These are phyloP conservation scores for Caenorhabditis briggsae DNA, from an alignment of 1,140 invertebrate genomes.

Conservation along the genomic window DNA sequence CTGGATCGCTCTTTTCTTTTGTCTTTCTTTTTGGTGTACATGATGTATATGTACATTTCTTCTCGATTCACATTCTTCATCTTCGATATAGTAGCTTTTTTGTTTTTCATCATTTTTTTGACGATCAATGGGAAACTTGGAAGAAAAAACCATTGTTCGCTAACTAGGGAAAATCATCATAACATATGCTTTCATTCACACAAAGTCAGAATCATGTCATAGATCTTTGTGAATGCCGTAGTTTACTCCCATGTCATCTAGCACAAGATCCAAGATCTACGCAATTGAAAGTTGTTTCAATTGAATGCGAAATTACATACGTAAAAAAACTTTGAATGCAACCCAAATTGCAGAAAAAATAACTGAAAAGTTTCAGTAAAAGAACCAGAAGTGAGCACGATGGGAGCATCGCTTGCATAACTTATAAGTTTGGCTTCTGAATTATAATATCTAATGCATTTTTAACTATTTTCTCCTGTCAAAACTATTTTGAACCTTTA, in stretches of 20 bases:
- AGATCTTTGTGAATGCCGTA: background rate
- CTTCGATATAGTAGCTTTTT: background rate
- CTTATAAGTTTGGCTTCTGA: slow-evolving; percentile 1
- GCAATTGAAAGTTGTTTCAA: background rate
- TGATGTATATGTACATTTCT: background rate
- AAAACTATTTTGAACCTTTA: background rate
- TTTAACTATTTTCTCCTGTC: background rate
- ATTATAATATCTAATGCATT: background rate
- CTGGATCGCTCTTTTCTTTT: slow-evolving; percentile 8
- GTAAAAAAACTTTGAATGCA: slow-evolving; percentile 5
- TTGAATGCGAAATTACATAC: background rate
- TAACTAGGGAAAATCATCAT: background rate
- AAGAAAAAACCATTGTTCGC: too few relatives aligned
- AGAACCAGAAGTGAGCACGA: too few relatives aligned
- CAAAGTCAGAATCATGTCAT: background rate
- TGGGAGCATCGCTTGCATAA: background rate
- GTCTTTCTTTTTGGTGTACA: background rate
- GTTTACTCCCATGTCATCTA: background rate
- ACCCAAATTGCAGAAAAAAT: background rate
- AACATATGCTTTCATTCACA: slow-evolving; percentile 5
- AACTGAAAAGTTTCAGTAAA: too few relatives aligned
- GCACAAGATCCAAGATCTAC: background rate
- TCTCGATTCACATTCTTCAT: background rate
- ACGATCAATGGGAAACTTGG: background rate
- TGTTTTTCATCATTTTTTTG: background rate